Conservation (phyloP, 35 echinoderm and acorn worm species). For the Ophioderma brevispina region DNA sequence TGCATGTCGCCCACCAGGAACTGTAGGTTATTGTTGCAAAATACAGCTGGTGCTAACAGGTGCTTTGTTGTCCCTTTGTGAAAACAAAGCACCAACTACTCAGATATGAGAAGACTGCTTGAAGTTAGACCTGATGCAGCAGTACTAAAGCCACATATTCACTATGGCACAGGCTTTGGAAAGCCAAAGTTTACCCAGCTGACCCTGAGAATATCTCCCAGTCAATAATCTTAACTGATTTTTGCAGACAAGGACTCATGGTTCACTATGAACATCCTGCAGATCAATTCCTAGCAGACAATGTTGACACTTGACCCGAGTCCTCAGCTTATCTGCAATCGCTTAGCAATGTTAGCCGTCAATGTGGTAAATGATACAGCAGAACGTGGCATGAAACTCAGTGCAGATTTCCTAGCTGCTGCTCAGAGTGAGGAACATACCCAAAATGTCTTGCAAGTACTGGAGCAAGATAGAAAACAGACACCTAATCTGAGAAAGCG, state of each 20-base stretch:
- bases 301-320: background rate
- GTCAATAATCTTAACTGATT: background rate
- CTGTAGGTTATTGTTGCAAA: no score
- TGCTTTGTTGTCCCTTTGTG: no score
- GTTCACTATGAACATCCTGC: background rate
- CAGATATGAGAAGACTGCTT: background rate
- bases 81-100: no score
- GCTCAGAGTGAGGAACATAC: background rate
- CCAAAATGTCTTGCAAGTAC: background rate
- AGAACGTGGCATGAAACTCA: background rate
- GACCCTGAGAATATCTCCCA: background rate
- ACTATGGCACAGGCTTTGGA: background rate
- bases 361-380: background rate
- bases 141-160: background rate
- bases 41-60: no score
- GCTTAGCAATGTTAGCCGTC: constrained; percentile 8
- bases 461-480: background rate
- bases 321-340: constrained; percentile 5
- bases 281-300: background rate
- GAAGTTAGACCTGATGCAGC: constrained; percentile 9
- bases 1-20: no score
- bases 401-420: no score
- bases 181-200: background rate
- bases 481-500: constrained; percentile 3
- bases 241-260: background rate